These are phyloP conservation scores for Petrosia ficiformis DNA, from an alignment of 37 sponge, comb jelly and placozoan genomes.

Conservation along the genomic window DNA sequence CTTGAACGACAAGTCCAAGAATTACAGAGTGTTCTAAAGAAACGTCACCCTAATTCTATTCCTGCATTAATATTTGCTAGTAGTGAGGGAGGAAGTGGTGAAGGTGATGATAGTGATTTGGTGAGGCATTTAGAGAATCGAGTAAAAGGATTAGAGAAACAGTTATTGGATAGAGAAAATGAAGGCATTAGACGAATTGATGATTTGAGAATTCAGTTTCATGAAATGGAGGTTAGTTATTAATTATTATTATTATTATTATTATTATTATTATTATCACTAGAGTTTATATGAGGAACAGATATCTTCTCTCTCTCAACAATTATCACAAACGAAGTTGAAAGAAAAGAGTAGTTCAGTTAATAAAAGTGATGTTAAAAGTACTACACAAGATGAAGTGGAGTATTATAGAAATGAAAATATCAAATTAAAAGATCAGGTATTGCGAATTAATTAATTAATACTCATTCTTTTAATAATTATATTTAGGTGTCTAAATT, in stretches of 20 bases:
- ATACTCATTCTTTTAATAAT: neutral
- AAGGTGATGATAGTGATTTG: neutral
- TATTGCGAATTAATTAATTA: neutral
- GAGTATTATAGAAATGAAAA: neutral
- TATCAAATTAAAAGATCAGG: slow-evolving; percentile 7
- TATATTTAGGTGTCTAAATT: slow-evolving; percentile 36
- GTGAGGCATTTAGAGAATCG: slow-evolving; percentile 30
- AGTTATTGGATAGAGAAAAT: slow-evolving; percentile 35
- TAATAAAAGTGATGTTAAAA: neutral
- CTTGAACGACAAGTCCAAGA: slow-evolving; percentile 69
- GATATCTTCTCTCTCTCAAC: slow-evolving; percentile 13
- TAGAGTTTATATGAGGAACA: slow-evolving; percentile 42
- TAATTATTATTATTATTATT: neutral
- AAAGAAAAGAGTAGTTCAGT: neutral
- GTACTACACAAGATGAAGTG: neutral
- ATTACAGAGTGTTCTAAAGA: slow-evolving; percentile 57
- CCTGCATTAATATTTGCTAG: slow-evolving; percentile 67
- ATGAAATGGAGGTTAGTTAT: slow-evolving; percentile 59
- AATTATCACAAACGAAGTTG: neutral
- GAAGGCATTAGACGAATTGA: slow-evolving; percentile 13
- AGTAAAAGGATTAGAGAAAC: slow-evolving; percentile 34
- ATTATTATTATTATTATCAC: neutral
- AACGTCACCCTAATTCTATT: slow-evolving; percentile 72
- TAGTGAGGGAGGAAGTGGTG: neutral
- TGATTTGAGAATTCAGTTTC: slow-evolving; percentile 54